A percentile compares a stretch with the other conserved stretches of the same genome.
Evolutionary conservation across 1,140 invertebrate species (phyloP).

Genomic region (Musca domestica): DNA sequence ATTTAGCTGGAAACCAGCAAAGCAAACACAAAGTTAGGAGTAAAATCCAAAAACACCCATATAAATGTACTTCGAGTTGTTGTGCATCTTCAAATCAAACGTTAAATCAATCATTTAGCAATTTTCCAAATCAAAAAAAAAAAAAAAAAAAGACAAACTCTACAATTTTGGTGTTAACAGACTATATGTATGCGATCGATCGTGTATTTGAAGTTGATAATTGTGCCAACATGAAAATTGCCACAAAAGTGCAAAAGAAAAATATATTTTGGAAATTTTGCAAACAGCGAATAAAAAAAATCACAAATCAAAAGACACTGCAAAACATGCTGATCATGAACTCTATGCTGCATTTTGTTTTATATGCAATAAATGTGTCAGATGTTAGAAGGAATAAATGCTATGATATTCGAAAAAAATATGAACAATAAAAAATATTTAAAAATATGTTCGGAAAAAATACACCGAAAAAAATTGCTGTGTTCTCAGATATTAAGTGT

Average conservation of each 20-base stretch:
- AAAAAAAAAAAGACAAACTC: background rate
- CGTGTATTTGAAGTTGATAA: background rate
- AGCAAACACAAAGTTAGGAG: background rate
- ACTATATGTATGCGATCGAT: too few species aligned
- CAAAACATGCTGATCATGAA: conserved; percentile 9
- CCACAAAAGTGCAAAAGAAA: background rate
- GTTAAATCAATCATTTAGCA: conserved; percentile 20
- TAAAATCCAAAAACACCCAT: background rate
- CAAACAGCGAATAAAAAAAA: conserved; percentile 26
- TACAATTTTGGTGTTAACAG: too few species aligned
- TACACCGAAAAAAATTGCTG: too few species aligned
- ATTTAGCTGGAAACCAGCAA: background rate
- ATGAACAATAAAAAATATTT: background rate
- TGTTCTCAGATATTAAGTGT: too few species aligned
- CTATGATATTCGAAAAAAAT: background rate
- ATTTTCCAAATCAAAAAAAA: conserved; percentile 4
- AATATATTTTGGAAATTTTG: conserved; percentile 4
- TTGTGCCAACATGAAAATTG: background rate
- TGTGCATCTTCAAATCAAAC: background rate
- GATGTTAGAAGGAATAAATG: background rate
- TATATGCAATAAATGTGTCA: background rate
- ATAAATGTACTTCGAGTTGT: background rate
- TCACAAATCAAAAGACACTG: conserved; percentile 14
- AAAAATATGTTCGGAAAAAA: too few species aligned
- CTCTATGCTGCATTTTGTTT: background rate